A percentile compares a stretch with the other conserved stretches of the same genome.
phyloP scores from a whole-genome alignment of 2,888 invertebrate genomes.

The Habroteleia sp. region DNA sequence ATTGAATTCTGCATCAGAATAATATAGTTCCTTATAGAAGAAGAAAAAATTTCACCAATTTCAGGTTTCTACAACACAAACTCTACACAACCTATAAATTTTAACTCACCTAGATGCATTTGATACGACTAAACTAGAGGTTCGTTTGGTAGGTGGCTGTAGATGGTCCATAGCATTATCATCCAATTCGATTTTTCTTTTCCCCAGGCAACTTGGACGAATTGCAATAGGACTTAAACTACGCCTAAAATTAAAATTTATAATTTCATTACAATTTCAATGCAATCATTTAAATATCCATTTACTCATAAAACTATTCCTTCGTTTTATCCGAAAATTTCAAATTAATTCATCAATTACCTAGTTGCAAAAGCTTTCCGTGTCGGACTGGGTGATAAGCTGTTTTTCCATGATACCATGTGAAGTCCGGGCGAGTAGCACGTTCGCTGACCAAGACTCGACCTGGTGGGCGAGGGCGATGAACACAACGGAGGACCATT shows the following conservation, averaged over 20 bases:
- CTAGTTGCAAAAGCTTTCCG: slow-evolving; percentile 90
- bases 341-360: no score
- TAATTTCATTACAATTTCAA: no score
- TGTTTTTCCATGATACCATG: slow-evolving; percentile 82
- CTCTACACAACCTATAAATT: no score
- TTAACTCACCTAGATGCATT: slow-evolving; percentile 75
- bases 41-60: no score
- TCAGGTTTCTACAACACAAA: no score
- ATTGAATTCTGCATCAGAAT: no score
- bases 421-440: slow-evolving; percentile 84
- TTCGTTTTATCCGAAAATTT: no score
- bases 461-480: slow-evolving; percentile 85
- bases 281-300: no score
- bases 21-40: no score
- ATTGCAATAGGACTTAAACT: slow-evolving; percentile 94
- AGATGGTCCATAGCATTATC: slow-evolving; percentile 80
- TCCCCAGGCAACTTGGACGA: slow-evolving; percentile 83
- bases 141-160: slow-evolving; percentile 79
- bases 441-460: slow-evolving; percentile 81
- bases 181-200: slow-evolving; percentile 85
- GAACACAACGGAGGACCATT: slow-evolving; percentile 83
- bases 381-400: slow-evolving; percentile 91
- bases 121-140: slow-evolving; percentile 77
- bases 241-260: slow-evolving; percentile 83
- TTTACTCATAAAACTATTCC: no score